These are phyloP conservation scores for Eufriesea mexicana DNA, from an alignment of 1,140 invertebrate species.

Conservation along the genomic window DNA sequence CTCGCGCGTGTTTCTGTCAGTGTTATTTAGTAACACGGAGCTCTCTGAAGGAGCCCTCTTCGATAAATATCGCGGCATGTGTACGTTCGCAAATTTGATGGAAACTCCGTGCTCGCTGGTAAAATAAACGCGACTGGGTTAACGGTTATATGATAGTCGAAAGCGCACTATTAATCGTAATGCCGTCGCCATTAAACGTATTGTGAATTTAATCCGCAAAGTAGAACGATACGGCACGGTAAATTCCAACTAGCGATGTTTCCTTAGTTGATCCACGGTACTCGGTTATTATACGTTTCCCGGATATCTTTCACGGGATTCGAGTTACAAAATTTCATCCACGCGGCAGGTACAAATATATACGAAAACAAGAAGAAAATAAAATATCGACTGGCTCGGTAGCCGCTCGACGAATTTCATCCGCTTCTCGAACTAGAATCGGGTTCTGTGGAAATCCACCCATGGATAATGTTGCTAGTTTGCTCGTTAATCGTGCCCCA, in stretches of 20 bases:
- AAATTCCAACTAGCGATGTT: constrained; percentile 6
- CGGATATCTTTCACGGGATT: background rate
- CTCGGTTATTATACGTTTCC: background rate
- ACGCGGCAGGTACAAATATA: background rate
- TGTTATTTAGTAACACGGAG: background rate
- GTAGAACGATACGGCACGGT: background rate
- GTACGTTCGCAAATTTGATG: background rate
- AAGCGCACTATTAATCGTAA: constrained; percentile 5
- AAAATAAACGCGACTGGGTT: background rate
- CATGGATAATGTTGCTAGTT: background rate
- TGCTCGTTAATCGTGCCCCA: background rate
- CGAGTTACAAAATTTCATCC: constrained; percentile 7
- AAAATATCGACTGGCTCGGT: background rate
- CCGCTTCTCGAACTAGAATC: no score
- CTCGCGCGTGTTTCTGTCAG: background rate
- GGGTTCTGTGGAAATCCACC: background rate
- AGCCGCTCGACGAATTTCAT: background rate
- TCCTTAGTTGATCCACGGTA: background rate
- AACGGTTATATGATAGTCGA: constrained; percentile 1
- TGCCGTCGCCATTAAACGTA: background rate
- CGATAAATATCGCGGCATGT: constrained; percentile 30
- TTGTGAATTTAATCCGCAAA: constrained; percentile 8
- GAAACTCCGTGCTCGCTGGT: background rate
- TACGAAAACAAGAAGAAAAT: background rate
- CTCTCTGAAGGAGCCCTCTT: background rate